phyloP scores from a whole-genome alignment of 2,888 invertebrate genomes.

The Selenia dentaria region DNA sequence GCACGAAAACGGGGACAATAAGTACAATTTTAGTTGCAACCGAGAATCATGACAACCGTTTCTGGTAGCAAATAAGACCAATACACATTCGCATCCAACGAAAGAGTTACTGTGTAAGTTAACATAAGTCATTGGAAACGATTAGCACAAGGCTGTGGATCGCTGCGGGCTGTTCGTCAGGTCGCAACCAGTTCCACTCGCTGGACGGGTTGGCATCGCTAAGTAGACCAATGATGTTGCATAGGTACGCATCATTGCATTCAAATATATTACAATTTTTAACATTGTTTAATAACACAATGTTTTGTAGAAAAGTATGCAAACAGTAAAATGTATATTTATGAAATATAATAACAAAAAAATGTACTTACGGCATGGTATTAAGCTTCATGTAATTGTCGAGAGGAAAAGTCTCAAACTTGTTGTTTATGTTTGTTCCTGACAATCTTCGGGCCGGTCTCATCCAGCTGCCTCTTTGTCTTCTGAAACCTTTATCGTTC shows the following conservation, averaged over 20 bases:
- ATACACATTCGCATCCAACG: slow-evolving; percentile 27
- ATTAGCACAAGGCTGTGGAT: slow-evolving; percentile 55
- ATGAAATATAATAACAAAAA: no score
- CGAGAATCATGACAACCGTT: slow-evolving; percentile 5
- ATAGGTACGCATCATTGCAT: slow-evolving; percentile 45
- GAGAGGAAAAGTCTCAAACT: slow-evolving; percentile 59
- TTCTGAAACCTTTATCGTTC: slow-evolving; percentile 75
- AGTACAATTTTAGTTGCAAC: slow-evolving; percentile 8
- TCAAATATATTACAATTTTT: slow-evolving; percentile 36
- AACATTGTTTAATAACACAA: slow-evolving; percentile 10
- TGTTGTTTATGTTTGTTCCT: slow-evolving; percentile 61
- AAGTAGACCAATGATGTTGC: slow-evolving; percentile 58
- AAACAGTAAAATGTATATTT: no score
- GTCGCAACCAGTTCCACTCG: slow-evolving; percentile 63
- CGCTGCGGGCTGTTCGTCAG: slow-evolving; percentile 47
- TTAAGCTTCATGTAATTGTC: slow-evolving; percentile 78
- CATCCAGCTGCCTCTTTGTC: slow-evolving; percentile 79
- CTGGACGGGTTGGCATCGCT: slow-evolving; percentile 53
- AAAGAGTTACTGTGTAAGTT: slow-evolving; percentile 41
- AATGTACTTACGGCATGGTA: slow-evolving; percentile 76
- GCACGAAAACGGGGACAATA: neutral
- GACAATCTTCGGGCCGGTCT: slow-evolving; percentile 74
- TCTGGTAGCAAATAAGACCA: slow-evolving; percentile 7
- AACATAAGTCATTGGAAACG: slow-evolving; percentile 53
- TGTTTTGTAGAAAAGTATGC: no score